Evolutionary conservation across 2,888 invertebrate genomes (phyloP).

Genomic region (Imbricaverruca yamaguchii): DNA sequence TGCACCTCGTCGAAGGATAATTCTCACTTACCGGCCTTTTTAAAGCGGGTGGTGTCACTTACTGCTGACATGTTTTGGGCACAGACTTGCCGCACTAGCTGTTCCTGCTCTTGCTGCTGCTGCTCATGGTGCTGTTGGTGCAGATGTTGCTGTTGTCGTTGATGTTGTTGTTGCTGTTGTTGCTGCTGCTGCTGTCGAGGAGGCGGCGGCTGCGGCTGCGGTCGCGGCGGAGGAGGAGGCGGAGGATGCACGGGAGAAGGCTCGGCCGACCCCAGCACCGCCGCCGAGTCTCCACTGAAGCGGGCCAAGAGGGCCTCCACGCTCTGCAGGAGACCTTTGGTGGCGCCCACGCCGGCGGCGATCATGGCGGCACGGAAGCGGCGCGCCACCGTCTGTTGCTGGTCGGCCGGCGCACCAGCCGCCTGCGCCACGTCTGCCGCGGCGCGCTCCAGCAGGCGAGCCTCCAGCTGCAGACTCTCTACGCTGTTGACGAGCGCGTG

Average conservation of each 20-base stretch:
- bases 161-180: not conserved
- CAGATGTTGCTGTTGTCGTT: no score
- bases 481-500: not conserved
- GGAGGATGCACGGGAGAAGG: not conserved
- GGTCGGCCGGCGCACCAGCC: not conserved
- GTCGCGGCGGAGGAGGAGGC: not conserved
- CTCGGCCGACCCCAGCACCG: not conserved
- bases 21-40: no score
- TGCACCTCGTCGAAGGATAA: no score
- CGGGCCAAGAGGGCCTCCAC: not conserved
- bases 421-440: not conserved
- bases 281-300: not conserved
- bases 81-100: no score
- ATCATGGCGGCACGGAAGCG: not conserved
- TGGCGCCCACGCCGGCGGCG: not conserved
- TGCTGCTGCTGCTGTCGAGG: not conserved
- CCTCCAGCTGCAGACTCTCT: constrained; percentile 13
- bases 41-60: no score
- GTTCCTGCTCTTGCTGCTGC: no score
- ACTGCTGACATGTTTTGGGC: no score
- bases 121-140: no score
- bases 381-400: not conserved
- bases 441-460: not conserved
- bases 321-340: not conserved
- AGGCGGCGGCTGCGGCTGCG: not conserved